Evolutionary conservation across 2,113 vertebrate genomes (phyloP).

Genomic region (Pristiophorus japonicus): DNA sequence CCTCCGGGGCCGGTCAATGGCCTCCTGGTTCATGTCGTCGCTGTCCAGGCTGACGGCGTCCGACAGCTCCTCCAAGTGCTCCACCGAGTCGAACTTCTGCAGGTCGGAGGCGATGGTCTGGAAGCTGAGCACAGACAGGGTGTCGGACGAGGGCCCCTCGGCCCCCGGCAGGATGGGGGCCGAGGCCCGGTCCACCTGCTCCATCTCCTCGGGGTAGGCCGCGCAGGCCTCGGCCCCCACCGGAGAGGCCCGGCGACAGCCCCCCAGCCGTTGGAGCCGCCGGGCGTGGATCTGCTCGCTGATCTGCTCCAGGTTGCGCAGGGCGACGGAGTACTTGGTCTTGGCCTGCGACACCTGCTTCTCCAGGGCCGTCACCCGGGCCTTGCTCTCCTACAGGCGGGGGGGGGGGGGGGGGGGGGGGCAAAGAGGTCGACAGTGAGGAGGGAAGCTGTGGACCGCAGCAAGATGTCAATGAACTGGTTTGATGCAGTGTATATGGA

Average conservation of each 20-base stretch:
- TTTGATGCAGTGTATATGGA: no score
- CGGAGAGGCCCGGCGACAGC: constrained; percentile 45
- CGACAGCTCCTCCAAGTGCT: constrained; percentile 65
- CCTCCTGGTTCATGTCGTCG: constrained; percentile 45
- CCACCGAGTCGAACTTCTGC: constrained; percentile 82
- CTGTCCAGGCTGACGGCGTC: constrained; percentile 57
- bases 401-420: not conserved
- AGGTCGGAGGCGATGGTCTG: constrained; percentile 79
- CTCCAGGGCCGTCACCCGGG: constrained; percentile 72
- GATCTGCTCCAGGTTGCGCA: constrained; percentile 83
- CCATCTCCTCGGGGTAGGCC: constrained; percentile 51
- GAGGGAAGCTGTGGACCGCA: no score
- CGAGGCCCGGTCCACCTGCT: constrained; percentile 43
- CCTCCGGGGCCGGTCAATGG: constrained; percentile 48
- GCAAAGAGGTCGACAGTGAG: no score
- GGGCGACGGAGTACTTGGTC: constrained; percentile 72
- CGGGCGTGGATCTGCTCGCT: constrained; percentile 83
- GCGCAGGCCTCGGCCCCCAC: constrained; percentile 49
- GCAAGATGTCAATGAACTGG: no score
- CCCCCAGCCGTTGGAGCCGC: constrained; percentile 44
- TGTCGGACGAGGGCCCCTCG: constrained; percentile 53
- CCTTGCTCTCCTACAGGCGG: constrained; percentile 72
- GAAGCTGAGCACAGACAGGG: constrained; percentile 70
- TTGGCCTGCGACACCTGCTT: constrained; percentile 71
- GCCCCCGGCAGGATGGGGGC: constrained; percentile 41